These are phyloP conservation scores for Drosophila paranaensis DNA, from an alignment of 2,888 invertebrate species.

Conservation along the genomic window DNA sequence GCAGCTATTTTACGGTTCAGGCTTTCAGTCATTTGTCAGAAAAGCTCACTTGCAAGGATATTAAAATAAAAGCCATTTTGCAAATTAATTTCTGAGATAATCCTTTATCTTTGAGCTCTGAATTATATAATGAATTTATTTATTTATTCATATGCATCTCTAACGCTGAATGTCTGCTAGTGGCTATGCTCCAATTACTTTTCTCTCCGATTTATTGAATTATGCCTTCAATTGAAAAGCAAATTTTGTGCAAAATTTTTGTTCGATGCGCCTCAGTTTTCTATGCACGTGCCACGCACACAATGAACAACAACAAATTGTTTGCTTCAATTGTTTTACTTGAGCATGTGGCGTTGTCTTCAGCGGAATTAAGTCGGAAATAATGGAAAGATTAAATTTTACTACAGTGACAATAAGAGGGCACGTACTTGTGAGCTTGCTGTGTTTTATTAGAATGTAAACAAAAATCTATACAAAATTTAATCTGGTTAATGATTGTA, in stretches of 20 bases:
- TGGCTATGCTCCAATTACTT: not conserved
- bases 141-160: not conserved
- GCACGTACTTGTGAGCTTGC: too few species aligned
- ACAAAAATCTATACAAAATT: too few species aligned
- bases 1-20: slow-evolving; percentile 2
- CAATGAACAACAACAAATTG: not conserved
- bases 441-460: not conserved
- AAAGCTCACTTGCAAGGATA: slow-evolving; percentile 6
- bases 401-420: not conserved
- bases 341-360: not conserved
- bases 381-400: not conserved
- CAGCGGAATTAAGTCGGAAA: not conserved
- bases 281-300: not conserved
- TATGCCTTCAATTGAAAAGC: not conserved
- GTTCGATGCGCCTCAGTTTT: not conserved
- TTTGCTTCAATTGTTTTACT: not conserved
- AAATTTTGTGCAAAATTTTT: too few species aligned
- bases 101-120: not conserved
- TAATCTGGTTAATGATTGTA: too few species aligned
- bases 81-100: not conserved
- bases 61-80: not conserved
- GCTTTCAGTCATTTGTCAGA: not conserved
- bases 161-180: not conserved
- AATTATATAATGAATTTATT: not conserved
- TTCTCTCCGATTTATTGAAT: too few species aligned